Percentiles rank a stretch among this genome's conserved stretches.
phyloP scores from a whole-genome alignment of 2,797 vertebrate genomes.

The Microtus agrestis region DNA sequence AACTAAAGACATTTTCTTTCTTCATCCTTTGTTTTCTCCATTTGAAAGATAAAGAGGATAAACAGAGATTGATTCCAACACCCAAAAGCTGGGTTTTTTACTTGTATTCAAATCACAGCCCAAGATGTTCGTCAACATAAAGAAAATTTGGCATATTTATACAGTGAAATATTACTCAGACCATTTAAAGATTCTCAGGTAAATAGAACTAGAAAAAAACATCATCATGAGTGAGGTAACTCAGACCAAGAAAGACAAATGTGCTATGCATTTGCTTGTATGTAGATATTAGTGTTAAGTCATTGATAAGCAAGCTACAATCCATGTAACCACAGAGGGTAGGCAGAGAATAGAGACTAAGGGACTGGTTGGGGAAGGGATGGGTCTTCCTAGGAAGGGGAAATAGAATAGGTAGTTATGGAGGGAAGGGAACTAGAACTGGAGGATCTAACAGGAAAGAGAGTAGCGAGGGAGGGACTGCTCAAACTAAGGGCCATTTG shows the following conservation, averaged over 20 bases:
- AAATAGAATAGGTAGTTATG: background rate
- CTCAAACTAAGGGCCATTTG: background rate
- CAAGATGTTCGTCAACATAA: background rate
- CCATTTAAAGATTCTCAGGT: background rate
- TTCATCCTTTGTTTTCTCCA: background rate
- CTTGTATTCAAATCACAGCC: slow-evolving; percentile 20
- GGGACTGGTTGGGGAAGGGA: background rate
- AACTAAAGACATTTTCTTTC: background rate
- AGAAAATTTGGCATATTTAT: background rate
- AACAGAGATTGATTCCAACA: background rate
- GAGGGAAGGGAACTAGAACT: too few species aligned
- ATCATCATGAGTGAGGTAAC: background rate
- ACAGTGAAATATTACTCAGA: background rate
- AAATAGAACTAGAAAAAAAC: background rate
- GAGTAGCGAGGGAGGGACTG: background rate
- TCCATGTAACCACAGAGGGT: background rate
- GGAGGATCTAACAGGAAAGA: background rate
- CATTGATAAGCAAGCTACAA: background rate
- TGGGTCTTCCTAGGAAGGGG: background rate
- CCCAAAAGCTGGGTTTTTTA: background rate
- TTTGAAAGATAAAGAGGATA: background rate
- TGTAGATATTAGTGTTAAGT: background rate
- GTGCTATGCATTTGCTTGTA: background rate
- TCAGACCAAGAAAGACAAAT: background rate
- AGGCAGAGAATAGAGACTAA: background rate